Conservation (phyloP, 2,797 vertebrate species). For the Intellagama lesueurii region DNA sequence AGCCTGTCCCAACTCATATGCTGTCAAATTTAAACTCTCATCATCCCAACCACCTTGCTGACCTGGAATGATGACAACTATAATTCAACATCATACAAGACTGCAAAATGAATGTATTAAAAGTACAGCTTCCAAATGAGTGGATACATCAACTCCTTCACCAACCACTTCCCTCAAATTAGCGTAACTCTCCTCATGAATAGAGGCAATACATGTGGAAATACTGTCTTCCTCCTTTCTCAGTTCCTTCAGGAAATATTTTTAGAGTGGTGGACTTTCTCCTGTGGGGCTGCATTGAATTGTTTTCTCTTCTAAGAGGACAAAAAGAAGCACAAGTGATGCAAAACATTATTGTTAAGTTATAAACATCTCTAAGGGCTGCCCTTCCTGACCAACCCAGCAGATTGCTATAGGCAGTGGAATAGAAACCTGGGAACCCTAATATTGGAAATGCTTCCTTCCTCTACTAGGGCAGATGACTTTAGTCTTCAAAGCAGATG, state of each 20-base stretch:
- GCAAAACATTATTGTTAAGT: slow-evolving; percentile 11
- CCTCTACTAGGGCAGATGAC: too few relatives aligned
- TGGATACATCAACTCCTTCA: neutral
- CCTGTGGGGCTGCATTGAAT: neutral
- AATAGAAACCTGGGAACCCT: neutral
- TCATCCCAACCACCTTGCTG: too few relatives aligned
- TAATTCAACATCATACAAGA: neutral
- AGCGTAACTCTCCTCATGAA: neutral
- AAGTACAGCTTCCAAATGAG: neutral
- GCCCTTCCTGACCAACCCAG: slow-evolving; percentile 1
- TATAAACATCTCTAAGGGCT: slow-evolving; percentile 17
- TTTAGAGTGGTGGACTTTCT: neutral
- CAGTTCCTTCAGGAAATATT: slow-evolving; percentile 1
- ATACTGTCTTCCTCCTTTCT: neutral
- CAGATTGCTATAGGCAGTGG: neutral
- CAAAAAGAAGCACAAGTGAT: neutral
- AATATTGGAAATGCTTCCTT: neutral
- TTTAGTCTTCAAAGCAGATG: rapidly evolving
- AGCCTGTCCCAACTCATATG: too few relatives aligned
- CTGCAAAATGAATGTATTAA: neutral
- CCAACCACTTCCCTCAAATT: neutral
- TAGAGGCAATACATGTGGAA: neutral
- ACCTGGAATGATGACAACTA: too few relatives aligned
- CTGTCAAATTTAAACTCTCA: too few relatives aligned
- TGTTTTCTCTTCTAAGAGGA: neutral